A percentile compares a stretch with the other conserved stretches of the same genome.
Evolutionary conservation across 2,113 vertebrate genomes (phyloP).

Genomic region (Malurus melanocephalus): DNA sequence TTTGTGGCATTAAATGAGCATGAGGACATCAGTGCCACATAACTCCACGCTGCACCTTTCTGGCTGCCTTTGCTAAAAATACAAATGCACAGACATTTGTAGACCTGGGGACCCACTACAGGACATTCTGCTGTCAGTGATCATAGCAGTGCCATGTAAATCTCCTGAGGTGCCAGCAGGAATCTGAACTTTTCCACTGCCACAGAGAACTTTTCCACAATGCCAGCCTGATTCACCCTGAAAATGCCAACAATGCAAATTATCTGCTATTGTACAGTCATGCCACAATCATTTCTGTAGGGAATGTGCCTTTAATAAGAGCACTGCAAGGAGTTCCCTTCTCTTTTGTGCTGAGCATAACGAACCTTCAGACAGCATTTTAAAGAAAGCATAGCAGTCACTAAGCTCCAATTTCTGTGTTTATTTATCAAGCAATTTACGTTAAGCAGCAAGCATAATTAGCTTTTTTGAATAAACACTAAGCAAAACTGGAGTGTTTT

Average conservation of each 20-base stretch:
- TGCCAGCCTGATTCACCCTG: not conserved
- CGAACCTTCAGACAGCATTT: slow-evolving; percentile 40
- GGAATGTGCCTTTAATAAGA: slow-evolving; percentile 55
- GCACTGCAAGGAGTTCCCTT: slow-evolving; percentile 35
- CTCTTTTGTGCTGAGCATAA: slow-evolving; percentile 43
- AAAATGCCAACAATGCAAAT: slow-evolving; percentile 54
- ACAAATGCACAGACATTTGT: not conserved
- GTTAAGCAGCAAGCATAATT: not conserved
- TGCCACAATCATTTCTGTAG: slow-evolving; percentile 25
- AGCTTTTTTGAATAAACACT: slow-evolving; percentile 32
- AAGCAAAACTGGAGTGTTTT: slow-evolving; percentile 13
- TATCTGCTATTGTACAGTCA: slow-evolving; percentile 16
- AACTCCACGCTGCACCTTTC: not conserved
- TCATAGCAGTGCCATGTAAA: not conserved
- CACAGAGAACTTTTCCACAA: accelerated
- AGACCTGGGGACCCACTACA: not conserved
- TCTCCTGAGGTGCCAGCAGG: not conserved
- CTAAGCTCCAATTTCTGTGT: slow-evolving; percentile 43
- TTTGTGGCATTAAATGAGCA: not conserved
- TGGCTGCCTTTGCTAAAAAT: not conserved
- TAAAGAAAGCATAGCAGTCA: slow-evolving; percentile 12
- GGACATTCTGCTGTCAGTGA: not conserved
- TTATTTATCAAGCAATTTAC: slow-evolving; percentile 51
- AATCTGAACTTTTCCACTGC: not conserved
- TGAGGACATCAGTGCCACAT: not conserved